Evolutionary conservation across 1,140 invertebrate genomes (phyloP).

Genomic region (Phortica variegata): DNA sequence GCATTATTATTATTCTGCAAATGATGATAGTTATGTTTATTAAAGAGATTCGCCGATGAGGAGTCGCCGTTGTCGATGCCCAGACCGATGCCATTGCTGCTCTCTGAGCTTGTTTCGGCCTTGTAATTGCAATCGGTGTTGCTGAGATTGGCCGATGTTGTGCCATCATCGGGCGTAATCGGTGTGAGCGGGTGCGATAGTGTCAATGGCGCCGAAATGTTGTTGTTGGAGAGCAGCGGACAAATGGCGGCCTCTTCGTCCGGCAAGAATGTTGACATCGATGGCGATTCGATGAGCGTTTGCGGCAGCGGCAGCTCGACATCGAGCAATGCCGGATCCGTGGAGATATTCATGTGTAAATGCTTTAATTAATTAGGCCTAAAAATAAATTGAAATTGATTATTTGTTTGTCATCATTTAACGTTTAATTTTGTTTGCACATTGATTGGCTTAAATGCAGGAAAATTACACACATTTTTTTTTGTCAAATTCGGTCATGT

Average conservation of each 20-base stretch:
- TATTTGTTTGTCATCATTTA: too few species aligned
- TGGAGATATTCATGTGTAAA: constrained; percentile 12
- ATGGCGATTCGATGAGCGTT: constrained; percentile 39
- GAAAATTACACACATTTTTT: too few species aligned
- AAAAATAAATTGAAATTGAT: too few species aligned
- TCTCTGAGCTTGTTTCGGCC: constrained; percentile 45
- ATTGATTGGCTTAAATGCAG: too few species aligned
- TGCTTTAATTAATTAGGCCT: too few species aligned
- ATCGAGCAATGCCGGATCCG: constrained; percentile 37
- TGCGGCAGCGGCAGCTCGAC: constrained; percentile 39
- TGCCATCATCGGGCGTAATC: constrained; percentile 34
- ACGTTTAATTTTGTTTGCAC: too few species aligned
- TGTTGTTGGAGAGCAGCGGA: constrained; percentile 57
- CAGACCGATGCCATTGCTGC: constrained; percentile 56
- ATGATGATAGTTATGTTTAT: constrained; percentile 58
- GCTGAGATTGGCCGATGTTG: constrained; percentile 43
- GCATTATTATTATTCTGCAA: constrained; percentile 55
- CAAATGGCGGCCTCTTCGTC: constrained; percentile 62
- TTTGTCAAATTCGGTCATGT: too few species aligned
- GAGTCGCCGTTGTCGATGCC: constrained; percentile 51
- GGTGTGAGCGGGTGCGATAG: constrained; percentile 59
- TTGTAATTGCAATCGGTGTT: constrained; percentile 27
- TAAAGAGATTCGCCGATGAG: constrained; percentile 58
- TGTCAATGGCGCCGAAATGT: constrained; percentile 57
- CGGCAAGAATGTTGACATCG: constrained; percentile 52